Base-by-base conservation (phyloP, 2,888 invertebrate species). In the Catocala sponsa region DNA sequence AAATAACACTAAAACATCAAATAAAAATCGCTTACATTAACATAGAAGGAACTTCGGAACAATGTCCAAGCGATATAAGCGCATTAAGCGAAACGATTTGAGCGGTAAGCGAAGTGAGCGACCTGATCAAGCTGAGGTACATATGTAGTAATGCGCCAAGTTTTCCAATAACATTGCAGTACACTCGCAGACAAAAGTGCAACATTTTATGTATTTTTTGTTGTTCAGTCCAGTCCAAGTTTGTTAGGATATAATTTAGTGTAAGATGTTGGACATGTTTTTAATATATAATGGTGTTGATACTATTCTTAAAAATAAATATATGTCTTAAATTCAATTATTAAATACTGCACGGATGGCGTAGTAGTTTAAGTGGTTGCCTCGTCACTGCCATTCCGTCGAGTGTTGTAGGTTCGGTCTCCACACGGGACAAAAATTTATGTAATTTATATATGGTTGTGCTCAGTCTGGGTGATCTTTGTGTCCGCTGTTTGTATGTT, bases 101-200 rank as follows among this genome's bases (percentile, higher is more conserved):
- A 58, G n/a, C 15, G 55, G 52, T 51, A 38, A 58, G 46, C 58
- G 46, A 46, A 53, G 44, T 59, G 47, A 73, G 63, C 61, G 56
- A 33, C 12, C 47, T 42, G 55, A 71, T 59, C 72, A 56, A 57
- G 48, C 43, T 60, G 46, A 55, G 69, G 70, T 68, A 68, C 80
- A 81, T 81, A n/a, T n/a, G n/a, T n/a, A 76, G 81, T 81, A 79
- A 78, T 76, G 77, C 78, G 81, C 72, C 55, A 84, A 85, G 79
- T 86, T 86, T 85, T 83, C 81, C 84, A 84, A 86, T 85, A 85
- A 83, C 81, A 78, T 66, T 73, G 59, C 65, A 59, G 65, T 76
- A 74, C 78, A 78, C 68, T 72, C 55, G 59, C 13, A 68, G 76
- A 70, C 76, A 68, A 69, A 62, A 44, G 11, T 47, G 70, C 50